These are phyloP conservation scores for Halcyon malimbica DNA, from an alignment of 2,113 vertebrate species.

Conservation along the genomic window DNA sequence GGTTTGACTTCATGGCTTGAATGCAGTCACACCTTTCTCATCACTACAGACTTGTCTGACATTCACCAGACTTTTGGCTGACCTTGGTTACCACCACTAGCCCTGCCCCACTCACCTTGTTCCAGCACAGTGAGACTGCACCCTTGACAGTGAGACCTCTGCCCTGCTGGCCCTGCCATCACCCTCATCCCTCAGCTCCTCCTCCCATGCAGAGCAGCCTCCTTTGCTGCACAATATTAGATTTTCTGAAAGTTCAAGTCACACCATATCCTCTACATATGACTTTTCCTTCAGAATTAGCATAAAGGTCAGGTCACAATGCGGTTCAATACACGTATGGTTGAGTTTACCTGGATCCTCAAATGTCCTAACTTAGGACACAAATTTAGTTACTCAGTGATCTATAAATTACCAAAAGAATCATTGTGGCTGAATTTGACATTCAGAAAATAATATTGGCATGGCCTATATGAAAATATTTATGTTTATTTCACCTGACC, in stretches of 20 bases:
- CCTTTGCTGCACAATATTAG: not conserved
- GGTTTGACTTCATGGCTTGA: not conserved
- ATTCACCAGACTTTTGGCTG: not conserved
- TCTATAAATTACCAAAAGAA: not conserved
- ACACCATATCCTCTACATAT: not conserved
- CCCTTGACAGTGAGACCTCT: not conserved
- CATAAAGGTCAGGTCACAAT: not conserved
- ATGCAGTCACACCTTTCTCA: not conserved
- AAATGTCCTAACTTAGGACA: not conserved
- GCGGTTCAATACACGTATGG: not conserved
- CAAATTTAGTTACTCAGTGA: not conserved
- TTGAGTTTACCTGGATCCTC: not conserved
- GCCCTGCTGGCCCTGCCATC: not conserved
- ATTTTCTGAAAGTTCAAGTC: not conserved
- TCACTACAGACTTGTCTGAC: not conserved
- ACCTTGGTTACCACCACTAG: not conserved
- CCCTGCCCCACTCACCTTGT: not conserved
- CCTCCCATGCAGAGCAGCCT: not conserved
- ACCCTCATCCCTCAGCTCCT: not conserved
- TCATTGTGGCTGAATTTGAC: not conserved
- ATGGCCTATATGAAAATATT: not conserved
- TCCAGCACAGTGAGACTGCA: not conserved
- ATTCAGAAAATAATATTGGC: not conserved
- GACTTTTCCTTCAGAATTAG: not conserved
- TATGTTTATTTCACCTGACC: not conserved